Evolutionary conservation across 2,888 invertebrate genomes (phyloP).

Genomic region (Apoda limacodes): DNA sequence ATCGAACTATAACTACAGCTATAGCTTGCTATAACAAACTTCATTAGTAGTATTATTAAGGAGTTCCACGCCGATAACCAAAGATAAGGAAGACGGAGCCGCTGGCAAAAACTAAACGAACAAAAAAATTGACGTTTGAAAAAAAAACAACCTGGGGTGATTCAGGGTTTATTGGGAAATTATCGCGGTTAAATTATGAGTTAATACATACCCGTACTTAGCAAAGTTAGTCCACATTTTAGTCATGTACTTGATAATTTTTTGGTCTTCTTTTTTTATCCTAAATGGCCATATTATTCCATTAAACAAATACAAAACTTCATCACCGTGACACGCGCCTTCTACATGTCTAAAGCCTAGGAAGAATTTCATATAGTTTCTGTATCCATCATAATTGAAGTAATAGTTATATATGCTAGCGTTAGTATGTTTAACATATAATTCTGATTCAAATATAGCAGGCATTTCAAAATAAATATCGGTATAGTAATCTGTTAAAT

Average conservation of each 20-base stretch:
- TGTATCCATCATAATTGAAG: conserved; percentile 44
- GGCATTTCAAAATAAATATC: conserved; percentile 56
- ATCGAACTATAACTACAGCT: too few relatives aligned
- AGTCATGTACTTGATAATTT: conserved; percentile 41
- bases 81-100: too few relatives aligned
- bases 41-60: too few relatives aligned
- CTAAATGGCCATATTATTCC: conserved; percentile 35
- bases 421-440: conserved; percentile 23
- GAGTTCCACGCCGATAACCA: too few relatives aligned
- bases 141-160: too few relatives aligned
- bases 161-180: too few relatives aligned
- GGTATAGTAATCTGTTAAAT: conserved; percentile 41
- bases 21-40: too few relatives aligned
- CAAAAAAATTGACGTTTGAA: too few relatives aligned
- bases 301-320: conserved; percentile 49
- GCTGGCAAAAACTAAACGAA: too few relatives aligned
- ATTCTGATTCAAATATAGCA: conserved; percentile 38
- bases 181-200: too few relatives aligned
- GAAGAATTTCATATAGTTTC: conserved; percentile 40
- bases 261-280: conserved; percentile 31
- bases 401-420: conserved; percentile 43
- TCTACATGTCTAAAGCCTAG: conserved; percentile 28
- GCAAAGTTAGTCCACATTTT: conserved; percentile 56
- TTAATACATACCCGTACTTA: conserved; percentile 44
- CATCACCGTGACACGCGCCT: conserved; percentile 53